phyloP scores from a whole-genome alignment of 2,113 vertebrate species.

The Pipra filicauda region DNA sequence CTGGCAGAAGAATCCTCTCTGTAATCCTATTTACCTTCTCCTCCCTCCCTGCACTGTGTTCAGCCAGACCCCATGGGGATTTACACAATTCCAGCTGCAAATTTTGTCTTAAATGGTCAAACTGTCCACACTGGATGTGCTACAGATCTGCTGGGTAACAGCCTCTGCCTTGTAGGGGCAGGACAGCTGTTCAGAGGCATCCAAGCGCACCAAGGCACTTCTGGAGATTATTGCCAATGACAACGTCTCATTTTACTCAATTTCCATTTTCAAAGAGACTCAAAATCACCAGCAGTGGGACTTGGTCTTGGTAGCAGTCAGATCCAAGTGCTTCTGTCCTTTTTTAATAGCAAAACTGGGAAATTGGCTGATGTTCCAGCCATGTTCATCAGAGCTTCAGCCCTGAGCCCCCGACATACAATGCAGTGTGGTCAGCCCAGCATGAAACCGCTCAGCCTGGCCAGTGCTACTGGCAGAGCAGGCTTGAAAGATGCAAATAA shows the following conservation, averaged over 20 bases:
- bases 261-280: not conserved
- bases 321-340: not conserved
- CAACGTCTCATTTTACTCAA: not conserved
- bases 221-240: not conserved
- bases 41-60: not conserved
- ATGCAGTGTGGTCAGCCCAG: not conserved
- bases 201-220: not conserved
- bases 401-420: accelerated
- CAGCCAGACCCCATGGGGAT: not conserved
- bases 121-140: not conserved
- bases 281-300: not conserved
- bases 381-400: not conserved
- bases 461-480: accelerated
- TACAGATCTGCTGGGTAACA: accelerated
- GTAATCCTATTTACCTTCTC: not conserved
- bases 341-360: not conserved
- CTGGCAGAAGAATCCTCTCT: not conserved
- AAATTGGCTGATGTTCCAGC: not conserved
- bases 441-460: not conserved
- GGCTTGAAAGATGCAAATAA: not conserved
- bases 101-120: not conserved
- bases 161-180: not conserved
- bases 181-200: accelerated
- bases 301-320: not conserved
- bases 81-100: not conserved